Base-by-base conservation (phyloP, 37 sponge, comb jelly and placozoan species). In the Agelas oroides region DNA sequence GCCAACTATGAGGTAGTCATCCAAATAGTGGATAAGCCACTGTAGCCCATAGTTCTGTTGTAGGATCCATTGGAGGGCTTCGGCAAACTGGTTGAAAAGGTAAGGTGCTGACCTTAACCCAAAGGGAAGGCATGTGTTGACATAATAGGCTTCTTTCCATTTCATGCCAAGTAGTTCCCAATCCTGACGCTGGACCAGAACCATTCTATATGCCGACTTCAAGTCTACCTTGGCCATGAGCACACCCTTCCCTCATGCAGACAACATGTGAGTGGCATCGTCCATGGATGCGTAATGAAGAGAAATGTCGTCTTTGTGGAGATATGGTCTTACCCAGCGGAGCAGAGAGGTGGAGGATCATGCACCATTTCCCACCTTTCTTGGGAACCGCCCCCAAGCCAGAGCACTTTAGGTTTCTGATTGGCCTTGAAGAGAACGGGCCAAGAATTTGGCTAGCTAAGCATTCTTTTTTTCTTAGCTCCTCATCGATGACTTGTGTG, bases 311-410 rank as follows among this genome's bases (percentile, higher is more conserved):
- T 56, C 58, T 56, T 15, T 56, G 18, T 15, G 15, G n/a, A n/a
- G n/a, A n/a, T n/a, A n/a, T n/a, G n/a, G 70, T 80, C 20, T 15
- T 14, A 21, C 65, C 65, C 12, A 14, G 71, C 14, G 75, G 75
- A 40, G 86, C 86, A 15, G 86, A 86, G n/a, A 86, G 86, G 71
- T 86, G 86, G 61, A 34, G 40, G 77, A 85, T 85, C 31, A 77
- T 31, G 57, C 78, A 78, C 71, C 77, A 56, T 18, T 56, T 56
- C 18, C 58, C 58, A 19, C 58, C 58, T 18, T 56, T 56, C 58
- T 56, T 56, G 58, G 58, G 58, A n/a, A 56, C 15, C 58, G 15
- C 17, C 58, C 18, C 58, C 58, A 56, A 56, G 58, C 58, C 58
- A 56, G 58, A 56, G 58, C 58, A 56, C 58, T 56, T 56, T 56